Base-by-base conservation (phyloP, 2,113 vertebrate species). In the Cyanoramphus novaezelandiae region DNA sequence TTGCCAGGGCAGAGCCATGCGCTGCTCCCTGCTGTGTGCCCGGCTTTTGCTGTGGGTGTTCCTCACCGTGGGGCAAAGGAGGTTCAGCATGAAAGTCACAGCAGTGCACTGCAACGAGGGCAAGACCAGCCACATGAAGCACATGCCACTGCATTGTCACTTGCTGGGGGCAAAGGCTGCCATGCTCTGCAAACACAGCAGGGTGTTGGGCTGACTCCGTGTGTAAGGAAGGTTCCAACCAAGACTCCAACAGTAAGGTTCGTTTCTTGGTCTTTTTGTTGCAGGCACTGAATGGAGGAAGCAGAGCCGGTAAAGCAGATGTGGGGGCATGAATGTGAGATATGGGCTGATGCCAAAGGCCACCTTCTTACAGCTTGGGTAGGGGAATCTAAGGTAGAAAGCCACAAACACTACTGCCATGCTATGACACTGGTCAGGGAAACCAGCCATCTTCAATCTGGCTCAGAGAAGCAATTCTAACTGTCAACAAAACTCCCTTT, bases 131-230 rank as follows among this genome's bases (percentile, higher is more conserved):
- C 35, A 7, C 44, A 27, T 1, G 3, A 43, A 83, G n/a, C 15
- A 70, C n/a, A 55, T 49, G 50, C 31, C 11, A 3, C 3, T 27
- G 55, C 49, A 64, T 0, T 0, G 14, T 37, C 1, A 0, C 44
- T 57, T 60, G 62, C 39, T 69, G 17, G 49, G 29, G 20, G 1
- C 24, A 69, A 79, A 72, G 72, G 25, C 46, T 82, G 41, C 41
- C 35, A 28, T 71, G 46, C 29, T 57, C 28, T 18, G 70, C 81
- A 82, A 53, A 86, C 13, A 31, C 75, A 43, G 23, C 3, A 20
- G 12, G 1, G 3, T 3, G 6, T 19, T 68, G 65, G 24, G 49
- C 55, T 65, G 82, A 39, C n/a, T 41, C 16, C 50, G 25, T 0
- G 3, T 59, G 20, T 59, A 59, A 59, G 55, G 33, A 59, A 59